These are phyloP conservation scores for Delphinus delphis DNA, from an alignment of 2,113 vertebrate species.

Conservation along the genomic window DNA sequence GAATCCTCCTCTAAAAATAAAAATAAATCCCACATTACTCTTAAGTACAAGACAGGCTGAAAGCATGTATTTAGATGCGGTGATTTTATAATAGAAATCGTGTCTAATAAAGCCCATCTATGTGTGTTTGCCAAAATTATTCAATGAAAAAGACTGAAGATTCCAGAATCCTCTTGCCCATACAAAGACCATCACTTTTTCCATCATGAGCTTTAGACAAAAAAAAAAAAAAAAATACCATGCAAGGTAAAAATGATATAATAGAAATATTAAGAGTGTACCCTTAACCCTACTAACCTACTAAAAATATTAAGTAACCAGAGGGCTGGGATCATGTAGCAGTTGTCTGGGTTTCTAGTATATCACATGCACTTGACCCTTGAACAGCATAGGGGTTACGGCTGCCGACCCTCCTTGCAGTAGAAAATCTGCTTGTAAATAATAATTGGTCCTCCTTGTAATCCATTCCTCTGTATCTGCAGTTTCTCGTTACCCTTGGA, in stretches of 20 bases:
- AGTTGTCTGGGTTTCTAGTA: neutral
- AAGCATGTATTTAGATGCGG: neutral
- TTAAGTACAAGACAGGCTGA: neutral
- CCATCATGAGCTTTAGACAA: neutral
- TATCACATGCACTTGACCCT: neutral
- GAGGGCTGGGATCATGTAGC: neutral
- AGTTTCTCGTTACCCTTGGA: neutral
- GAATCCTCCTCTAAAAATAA: neutral
- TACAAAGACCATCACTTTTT: neutral
- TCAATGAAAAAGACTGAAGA: neutral
- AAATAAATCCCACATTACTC: neutral
- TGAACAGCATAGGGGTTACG: neutral
- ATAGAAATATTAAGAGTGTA: neutral
- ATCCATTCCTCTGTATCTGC: neutral
- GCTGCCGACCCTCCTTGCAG: neutral
- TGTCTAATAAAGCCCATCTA: neutral
- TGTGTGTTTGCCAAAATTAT: neutral
- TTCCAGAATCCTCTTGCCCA: neutral
- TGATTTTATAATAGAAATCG: neutral
- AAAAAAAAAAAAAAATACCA: neutral
- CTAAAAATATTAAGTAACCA: neutral
- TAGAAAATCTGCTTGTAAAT: neutral
- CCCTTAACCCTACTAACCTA: neutral
- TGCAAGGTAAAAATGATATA: neutral
- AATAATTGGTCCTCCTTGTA: neutral